These are phyloP conservation scores for Guaruba guarouba DNA, from an alignment of 2,113 vertebrate species.

Conservation along the genomic window DNA sequence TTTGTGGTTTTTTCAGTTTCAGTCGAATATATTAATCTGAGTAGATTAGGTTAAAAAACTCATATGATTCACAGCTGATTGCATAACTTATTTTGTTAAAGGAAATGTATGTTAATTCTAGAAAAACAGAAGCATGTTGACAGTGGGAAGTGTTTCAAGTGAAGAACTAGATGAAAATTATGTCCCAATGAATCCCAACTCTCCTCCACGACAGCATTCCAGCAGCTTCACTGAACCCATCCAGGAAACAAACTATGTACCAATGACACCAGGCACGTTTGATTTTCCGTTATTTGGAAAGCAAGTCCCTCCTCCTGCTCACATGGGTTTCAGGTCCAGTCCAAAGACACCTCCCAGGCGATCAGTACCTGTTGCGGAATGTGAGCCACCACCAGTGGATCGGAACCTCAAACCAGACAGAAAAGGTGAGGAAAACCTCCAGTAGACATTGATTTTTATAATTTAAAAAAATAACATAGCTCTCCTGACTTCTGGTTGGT, in stretches of 20 bases:
- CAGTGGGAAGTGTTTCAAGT: conserved; percentile 85
- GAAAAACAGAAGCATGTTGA: conserved; percentile 95
- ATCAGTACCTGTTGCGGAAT: conserved; percentile 85
- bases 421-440: conserved; percentile 87
- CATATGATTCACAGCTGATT: conserved; percentile 43
- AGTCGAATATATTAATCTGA: neutral
- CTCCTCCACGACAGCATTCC: conserved; percentile 91
- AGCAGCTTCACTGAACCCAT: conserved; percentile 88
- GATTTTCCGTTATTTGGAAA: conserved; percentile 96
- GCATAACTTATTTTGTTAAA: conserved; percentile 67
- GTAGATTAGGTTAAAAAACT: conserved; percentile 40
- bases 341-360: conserved; percentile 94
- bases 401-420: conserved; percentile 97
- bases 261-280: conserved; percentile 95
- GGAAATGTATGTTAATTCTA: conserved; percentile 76
- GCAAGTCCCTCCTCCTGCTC: conserved; percentile 96
- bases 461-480: neutral
- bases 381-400: conserved; percentile 95
- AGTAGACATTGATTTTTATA: neutral
- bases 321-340: conserved; percentile 97
- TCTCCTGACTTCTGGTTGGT: neutral
- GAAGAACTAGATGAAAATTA: conserved; percentile 98
- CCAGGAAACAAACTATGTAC: conserved; percentile 95
- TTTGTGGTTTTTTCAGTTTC: conserved; percentile 22
- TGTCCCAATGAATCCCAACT: conserved; percentile 96